Base-by-base conservation (phyloP, 2,888 invertebrate species). In the Pachycephus smyrnensis region DNA sequence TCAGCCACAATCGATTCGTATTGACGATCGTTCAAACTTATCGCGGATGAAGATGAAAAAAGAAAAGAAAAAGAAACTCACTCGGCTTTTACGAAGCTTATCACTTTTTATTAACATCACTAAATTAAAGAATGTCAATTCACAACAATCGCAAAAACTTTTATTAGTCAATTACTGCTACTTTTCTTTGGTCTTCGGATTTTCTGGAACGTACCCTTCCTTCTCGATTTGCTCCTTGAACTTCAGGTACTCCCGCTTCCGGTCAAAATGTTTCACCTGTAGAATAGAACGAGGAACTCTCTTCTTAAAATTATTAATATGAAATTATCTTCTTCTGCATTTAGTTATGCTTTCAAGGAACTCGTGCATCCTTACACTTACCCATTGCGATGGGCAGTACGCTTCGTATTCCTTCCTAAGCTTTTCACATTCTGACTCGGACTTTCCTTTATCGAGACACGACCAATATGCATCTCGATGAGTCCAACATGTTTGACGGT, bases 391-490 rank as follows among this genome's bases (percentile, higher is more conserved):
- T 1, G 97, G 96, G 89, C 97, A 98, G 35, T 94, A 94, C 81
- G 94, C 93, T 92, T 96, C 96, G 90, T 96, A 97, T 76, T 94
- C 84, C 92, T 95, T 94, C 83, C 97, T 94, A 84, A 96, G 92
- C 87, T 95, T 93, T 81, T 92, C 91, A 91, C 98, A 98, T 77
- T 94, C 95, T 87, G 94, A 94, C 76, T 94, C 92, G 86, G 94
- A 90, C 82, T 93, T 94, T 83, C 94, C 93, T 82, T 93, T 93
- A 90, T 97, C 96, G 86, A 98, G 93, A 92, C 98, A 98, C 87
- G 95, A 94, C 98, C 98, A 98, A 91, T 96, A 98, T 77, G 94
- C 93, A 92, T 98, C 98, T 88, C 97, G 94, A 82, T 96, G 94
- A 83, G 93, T 93, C 98, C 98, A 98, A 92, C 98, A 98, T 88